These are phyloP conservation scores for Clytia hemisphaerica DNA, from an alignment of 30 jellyfish, hydroid and myxozoan species.

Conservation along the genomic window DNA sequence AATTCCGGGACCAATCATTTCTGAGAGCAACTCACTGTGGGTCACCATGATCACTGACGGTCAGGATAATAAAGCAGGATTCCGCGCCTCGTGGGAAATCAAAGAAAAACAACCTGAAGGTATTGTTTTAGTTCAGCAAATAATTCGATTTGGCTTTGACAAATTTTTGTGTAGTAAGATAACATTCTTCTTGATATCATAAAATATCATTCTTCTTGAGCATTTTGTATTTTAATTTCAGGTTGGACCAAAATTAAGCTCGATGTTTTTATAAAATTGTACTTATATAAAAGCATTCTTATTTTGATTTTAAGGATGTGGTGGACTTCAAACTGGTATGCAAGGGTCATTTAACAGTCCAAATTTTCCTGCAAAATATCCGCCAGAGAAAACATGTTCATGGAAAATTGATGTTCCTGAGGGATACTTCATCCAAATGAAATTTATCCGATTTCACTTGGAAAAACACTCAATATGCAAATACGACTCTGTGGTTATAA, in stretches of 20 bases:
- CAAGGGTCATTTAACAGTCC: slow-evolving; percentile 69
- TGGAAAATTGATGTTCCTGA: slow-evolving; percentile 80
- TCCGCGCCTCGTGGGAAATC: slow-evolving; percentile 84
- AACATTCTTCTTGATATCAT: no score
- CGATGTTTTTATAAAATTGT: no score
- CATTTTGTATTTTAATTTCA: no score
- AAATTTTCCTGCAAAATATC: slow-evolving; percentile 69
- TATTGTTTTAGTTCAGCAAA: no score
- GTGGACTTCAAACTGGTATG: slow-evolving; percentile 43
- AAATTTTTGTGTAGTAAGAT: no score
- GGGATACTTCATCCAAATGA: slow-evolving; percentile 55
- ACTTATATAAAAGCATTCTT: no score
- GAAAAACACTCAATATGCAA: slow-evolving; percentile 78
- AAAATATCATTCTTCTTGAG: no score
- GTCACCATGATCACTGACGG: slow-evolving; percentile 80
- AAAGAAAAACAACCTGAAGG: slow-evolving; percentile 78
- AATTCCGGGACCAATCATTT: slow-evolving; percentile 68
- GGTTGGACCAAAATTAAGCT: no score
- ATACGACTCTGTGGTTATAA: slow-evolving; percentile 74
- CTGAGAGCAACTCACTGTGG: slow-evolving; percentile 55
- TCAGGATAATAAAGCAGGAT: slow-evolving; percentile 77
- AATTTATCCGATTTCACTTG: slow-evolving; percentile 49
- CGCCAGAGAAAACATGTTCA: slow-evolving; percentile 71
- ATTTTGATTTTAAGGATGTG: slow-evolving; percentile 77
- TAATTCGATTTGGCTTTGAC: no score